Evolutionary conservation across 1,140 invertebrate species (phyloP).

Genomic region (Cydia splendana): DNA sequence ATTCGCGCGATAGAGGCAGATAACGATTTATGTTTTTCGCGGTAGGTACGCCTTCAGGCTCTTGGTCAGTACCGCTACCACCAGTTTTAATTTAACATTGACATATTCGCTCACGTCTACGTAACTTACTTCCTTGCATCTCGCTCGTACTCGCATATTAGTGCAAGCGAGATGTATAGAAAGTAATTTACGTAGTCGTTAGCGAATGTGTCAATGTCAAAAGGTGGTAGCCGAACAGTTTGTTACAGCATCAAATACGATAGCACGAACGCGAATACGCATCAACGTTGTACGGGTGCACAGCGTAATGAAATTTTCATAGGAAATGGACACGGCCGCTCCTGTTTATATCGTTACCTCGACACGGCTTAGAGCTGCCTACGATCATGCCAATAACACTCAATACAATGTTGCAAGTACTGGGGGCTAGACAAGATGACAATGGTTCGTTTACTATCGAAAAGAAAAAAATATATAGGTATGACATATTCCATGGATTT

Average conservation of each 20-base stretch:
- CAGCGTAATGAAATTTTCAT: constrained; percentile 24
- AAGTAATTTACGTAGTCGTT: too few species aligned
- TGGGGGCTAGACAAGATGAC: too few species aligned
- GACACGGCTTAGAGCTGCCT: neutral
- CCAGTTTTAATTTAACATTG: too few species aligned
- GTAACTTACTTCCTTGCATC: too few species aligned
- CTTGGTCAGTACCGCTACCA: constrained; percentile 6
- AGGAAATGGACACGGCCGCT: constrained; percentile 13
- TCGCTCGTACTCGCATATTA: too few species aligned
- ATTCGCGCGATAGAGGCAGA: neutral
- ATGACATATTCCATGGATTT: too few species aligned
- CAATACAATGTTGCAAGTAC: neutral
- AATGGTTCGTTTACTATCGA: too few species aligned
- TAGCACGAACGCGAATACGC: constrained; percentile 32
- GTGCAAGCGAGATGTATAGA: too few species aligned
- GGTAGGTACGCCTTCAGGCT: neutral
- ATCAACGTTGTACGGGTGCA: neutral
- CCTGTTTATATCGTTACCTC: constrained; percentile 9
- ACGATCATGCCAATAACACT: neutral
- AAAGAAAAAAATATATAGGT: too few species aligned
- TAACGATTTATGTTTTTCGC: too few species aligned
- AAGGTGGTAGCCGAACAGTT: neutral
- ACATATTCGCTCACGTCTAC: too few species aligned
- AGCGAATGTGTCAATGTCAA: too few species aligned
- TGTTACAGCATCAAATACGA: constrained; percentile 25